Base-by-base conservation (phyloP, 35 echinoderm and acorn worm genomes). In the Ophiothrix spiculata region DNA sequence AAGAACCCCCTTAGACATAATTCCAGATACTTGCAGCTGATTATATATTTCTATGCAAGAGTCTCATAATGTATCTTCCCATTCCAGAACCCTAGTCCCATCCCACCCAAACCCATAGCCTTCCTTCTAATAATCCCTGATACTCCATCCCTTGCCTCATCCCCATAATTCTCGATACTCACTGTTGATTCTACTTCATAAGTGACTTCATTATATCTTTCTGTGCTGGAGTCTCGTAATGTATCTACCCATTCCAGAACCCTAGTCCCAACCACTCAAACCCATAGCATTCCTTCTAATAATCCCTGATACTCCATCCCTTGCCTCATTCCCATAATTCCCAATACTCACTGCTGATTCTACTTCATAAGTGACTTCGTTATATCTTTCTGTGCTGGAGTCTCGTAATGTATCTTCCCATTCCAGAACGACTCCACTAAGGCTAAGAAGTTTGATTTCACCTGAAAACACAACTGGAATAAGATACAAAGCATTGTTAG, bases 351-450 rank as follows among this genome's bases (percentile, higher is more conserved):
- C 60, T n/a, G 60, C 60, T 25, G 17, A 25, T 69, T 69, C 60
- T 69, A 69, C 60, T 69, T 69, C 60, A 69, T 15, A 69, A 25
- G 60, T 69, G 60, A 69, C 60, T 69, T 69, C 60, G 29, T 25
- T 69, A n/a, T 69, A 69, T 10, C 60, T 10, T 69, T 15, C 16
- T 25, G 60, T 25, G 60, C 29, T 25, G 29, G 17, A 28, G 8
- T 12, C 25, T n/a, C 4, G 60, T 69, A 69, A 69, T n/a, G 60
- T 69, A 15, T 69, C 60, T 25, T 69, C 60, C 60, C 60, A 69
- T 25, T 10, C 8, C 4, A 69, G 25, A 69, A 69, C 23, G 29
- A 69, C 60, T n/a, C 60, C 60, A n/a, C 60, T 28, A 25, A 69
- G 60, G 60, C 60, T 69, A 6, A 69, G 10, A 12, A 69, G 60